Conservation (phyloP, 2,113 vertebrate genomes). For the Callithrix jacchus region DNA sequence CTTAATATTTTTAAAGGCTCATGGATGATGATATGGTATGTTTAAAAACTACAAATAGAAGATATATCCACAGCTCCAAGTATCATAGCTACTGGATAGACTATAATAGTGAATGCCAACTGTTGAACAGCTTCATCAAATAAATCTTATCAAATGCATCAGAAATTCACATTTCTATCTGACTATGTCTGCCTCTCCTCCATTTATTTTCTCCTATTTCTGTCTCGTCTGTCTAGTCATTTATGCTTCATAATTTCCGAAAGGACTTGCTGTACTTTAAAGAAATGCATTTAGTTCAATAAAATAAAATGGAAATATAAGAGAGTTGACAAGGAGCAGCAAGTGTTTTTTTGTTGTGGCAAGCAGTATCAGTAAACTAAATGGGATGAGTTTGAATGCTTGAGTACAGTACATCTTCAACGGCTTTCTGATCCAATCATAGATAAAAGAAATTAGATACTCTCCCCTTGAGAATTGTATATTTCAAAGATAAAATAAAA, state of each 20-base stretch:
- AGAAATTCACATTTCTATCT: background rate
- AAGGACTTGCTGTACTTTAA: background rate
- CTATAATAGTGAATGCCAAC: background rate
- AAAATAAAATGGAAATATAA: background rate
- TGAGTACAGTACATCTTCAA: fast-evolving
- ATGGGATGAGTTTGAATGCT: fast-evolving
- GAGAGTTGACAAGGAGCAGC: background rate
- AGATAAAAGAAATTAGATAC: too few species aligned
- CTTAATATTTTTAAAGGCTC: background rate
- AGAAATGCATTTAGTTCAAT: background rate
- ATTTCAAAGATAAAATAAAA: background rate
- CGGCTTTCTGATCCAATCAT: background rate
- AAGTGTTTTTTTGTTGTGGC: background rate
- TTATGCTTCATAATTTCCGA: background rate
- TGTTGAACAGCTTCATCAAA: background rate
- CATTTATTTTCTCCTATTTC: background rate
- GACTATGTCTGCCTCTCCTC: too few species aligned
- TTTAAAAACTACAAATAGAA: background rate
- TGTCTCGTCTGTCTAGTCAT: background rate
- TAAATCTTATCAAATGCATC: background rate
- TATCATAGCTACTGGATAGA: background rate
- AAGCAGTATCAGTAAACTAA: background rate
- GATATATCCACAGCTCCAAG: background rate
- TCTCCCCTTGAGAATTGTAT: background rate
- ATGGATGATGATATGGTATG: background rate